Evolutionary conservation across 2,888 invertebrate genomes (phyloP), one percentile per base, ranked within the genome.

Genomic region (Lasius platythorax): DNA sequence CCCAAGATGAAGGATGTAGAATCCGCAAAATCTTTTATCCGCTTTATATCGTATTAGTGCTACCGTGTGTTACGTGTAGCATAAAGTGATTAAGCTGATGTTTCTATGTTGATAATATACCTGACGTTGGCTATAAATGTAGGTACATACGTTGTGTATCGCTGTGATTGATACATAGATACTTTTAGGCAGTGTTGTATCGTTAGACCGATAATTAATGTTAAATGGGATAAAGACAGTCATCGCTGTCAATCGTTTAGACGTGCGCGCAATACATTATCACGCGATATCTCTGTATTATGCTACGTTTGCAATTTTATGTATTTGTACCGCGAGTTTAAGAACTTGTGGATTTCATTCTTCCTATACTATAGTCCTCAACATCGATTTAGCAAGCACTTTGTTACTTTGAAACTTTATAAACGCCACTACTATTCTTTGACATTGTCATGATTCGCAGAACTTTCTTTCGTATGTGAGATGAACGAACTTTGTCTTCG

Each of bases 141-240:
- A 87, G 86, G 70, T 70, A 89, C 82, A 73, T 78, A 85, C 86
- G 76, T 90, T 86, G 88, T 91, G 89, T 93, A 89, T 93, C 86
- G 89, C 93, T 93, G 93, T 93, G 93, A 94, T 93, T 89, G 89
- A 87, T 91, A 90, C 85, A 89, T 91, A 92, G 91, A 87, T 46
- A n/a, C 1, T n/a, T 53, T 87, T 90, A 91, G 89, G 81, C 72
- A 85, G 86, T 87, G 86, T 89, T 84, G 81, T 90, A 84, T 76
- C 87, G 64, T 85, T 89, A 90, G 85, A 85, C 43, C 58, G 74
- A 50, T 86, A 90, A 90, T 89, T 88, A 87, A 86, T 76, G 81
- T 90, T 87, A 87, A 83, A 87, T 73, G 70, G 72, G 73, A 46
- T 46, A 50, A 58, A 23, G 74, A 85, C 87, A 88, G 90, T 85